These are phyloP conservation scores for Parascotia fuliginaria DNA, from an alignment of 2,888 invertebrate genomes.

Conservation along the genomic window DNA sequence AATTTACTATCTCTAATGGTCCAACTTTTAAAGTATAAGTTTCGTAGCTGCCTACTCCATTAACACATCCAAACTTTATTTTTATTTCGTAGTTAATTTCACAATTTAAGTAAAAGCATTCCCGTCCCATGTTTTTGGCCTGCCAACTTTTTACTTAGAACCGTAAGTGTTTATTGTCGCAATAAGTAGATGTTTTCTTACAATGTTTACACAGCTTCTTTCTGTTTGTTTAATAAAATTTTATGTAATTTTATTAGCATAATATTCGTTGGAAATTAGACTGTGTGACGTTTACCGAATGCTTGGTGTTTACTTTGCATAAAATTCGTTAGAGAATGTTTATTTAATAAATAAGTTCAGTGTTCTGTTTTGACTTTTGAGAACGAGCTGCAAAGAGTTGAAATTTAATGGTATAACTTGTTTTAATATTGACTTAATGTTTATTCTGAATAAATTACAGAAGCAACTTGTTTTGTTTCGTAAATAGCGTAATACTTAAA, in stretches of 20 bases:
- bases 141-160: conserved; percentile 37
- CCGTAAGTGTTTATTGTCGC: conserved; percentile 24
- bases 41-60: background rate
- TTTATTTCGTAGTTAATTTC: conserved; percentile 27
- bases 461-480: background rate
- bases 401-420: background rate
- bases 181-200: conserved; percentile 2
- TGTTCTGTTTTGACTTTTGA: background rate
- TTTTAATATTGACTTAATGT: background rate
- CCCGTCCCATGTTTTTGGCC: conserved; percentile 5
- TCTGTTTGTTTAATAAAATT: conserved; percentile 42
- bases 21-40: background rate
- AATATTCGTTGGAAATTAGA: conserved; percentile 27
- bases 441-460: background rate
- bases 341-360: background rate
- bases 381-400: background rate
- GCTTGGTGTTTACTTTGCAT: conserved; percentile 25
- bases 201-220: conserved; percentile 27
- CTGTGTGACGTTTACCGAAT: conserved; percentile 18
- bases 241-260: conserved; percentile 44
- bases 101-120: conserved; percentile 17
- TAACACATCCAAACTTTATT: conserved; percentile 19
- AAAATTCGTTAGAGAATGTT: conserved; percentile 3
- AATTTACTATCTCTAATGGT: background rate
- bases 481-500: background rate